Percentiles rank a stretch among this genome's conserved stretches.
Conservation (phyloP, 2,797 vertebrate species). For the Muscicapa comitata region DNA sequence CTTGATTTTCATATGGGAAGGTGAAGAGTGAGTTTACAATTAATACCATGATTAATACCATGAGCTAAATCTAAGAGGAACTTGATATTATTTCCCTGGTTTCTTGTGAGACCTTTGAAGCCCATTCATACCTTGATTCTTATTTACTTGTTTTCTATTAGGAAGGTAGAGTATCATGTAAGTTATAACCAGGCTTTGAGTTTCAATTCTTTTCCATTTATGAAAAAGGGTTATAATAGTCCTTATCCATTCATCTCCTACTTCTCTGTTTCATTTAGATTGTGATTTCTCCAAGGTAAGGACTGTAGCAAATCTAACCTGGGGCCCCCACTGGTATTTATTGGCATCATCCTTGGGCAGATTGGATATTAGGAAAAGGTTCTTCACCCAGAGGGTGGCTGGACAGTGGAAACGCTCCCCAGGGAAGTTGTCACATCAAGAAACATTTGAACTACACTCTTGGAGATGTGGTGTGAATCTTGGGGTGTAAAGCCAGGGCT, state of each 20-base stretch:
- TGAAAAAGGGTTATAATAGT: background rate
- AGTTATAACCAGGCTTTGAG: background rate
- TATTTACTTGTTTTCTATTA: background rate
- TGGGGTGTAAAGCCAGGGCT: background rate
- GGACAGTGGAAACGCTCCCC: background rate
- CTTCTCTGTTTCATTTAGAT: background rate
- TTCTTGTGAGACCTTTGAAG: background rate
- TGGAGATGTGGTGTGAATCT: background rate
- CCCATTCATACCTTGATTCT: background rate
- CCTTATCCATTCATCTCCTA: background rate
- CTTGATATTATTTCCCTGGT: background rate
- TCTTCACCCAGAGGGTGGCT: background rate
- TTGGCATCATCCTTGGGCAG: background rate
- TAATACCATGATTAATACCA: background rate
- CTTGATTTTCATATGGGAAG: background rate
- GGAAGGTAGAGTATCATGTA: background rate
- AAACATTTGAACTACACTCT: background rate
- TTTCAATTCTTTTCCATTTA: background rate
- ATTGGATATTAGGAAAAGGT: background rate
- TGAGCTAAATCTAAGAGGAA: background rate
- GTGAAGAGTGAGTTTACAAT: background rate
- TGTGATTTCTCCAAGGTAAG: background rate
- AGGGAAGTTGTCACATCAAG: background rate
- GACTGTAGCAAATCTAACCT: background rate
- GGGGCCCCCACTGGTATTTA: background rate